Evolutionary conservation across 2,113 vertebrate genomes (phyloP).

Genomic region (Agapornis roseicollis): DNA sequence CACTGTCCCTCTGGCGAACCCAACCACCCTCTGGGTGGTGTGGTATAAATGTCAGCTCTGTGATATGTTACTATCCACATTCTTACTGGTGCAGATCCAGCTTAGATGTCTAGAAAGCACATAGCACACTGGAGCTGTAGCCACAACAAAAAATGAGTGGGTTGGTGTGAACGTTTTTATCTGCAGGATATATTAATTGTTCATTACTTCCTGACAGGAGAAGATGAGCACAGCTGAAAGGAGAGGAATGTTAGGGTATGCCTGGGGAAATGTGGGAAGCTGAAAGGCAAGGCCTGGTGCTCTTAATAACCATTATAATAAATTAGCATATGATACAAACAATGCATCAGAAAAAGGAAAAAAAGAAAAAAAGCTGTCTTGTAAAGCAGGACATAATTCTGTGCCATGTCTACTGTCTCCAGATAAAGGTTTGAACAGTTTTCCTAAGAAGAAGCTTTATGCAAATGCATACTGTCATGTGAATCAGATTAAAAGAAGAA

Average conservation of each 20-base stretch:
- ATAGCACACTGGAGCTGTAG: background rate
- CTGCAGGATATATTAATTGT: slow-evolving; percentile 19
- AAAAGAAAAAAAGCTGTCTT: background rate
- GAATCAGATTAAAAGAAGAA: slow-evolving; percentile 60
- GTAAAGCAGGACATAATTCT: slow-evolving; percentile 40
- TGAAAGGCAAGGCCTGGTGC: slow-evolving; percentile 13
- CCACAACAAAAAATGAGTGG: slow-evolving; percentile 37
- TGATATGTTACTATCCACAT: accelerated
- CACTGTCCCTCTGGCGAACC: background rate
- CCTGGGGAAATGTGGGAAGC: slow-evolving; percentile 21
- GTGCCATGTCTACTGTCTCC: background rate
- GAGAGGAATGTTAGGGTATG: background rate
- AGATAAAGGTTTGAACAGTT: slow-evolving; percentile 40
- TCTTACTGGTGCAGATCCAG: background rate
- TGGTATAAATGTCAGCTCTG: background rate
- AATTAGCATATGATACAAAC: slow-evolving; percentile 54
- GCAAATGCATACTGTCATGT: slow-evolving; percentile 55
- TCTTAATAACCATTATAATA: slow-evolving; percentile 42
- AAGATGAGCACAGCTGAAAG: slow-evolving; percentile 10
- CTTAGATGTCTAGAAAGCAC: slow-evolving; percentile 4
- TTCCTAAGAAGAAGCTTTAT: slow-evolving; percentile 45
- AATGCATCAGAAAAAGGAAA: background rate
- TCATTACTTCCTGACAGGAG: slow-evolving; percentile 29
- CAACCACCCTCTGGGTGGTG: background rate
- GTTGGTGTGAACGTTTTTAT: slow-evolving; percentile 38